Evolutionary conservation across 37 sponge, comb jelly and placozoan species (phyloP), one percentile per base, ranked within the genome.

Genomic region (Spongilla lacustris): DNA sequence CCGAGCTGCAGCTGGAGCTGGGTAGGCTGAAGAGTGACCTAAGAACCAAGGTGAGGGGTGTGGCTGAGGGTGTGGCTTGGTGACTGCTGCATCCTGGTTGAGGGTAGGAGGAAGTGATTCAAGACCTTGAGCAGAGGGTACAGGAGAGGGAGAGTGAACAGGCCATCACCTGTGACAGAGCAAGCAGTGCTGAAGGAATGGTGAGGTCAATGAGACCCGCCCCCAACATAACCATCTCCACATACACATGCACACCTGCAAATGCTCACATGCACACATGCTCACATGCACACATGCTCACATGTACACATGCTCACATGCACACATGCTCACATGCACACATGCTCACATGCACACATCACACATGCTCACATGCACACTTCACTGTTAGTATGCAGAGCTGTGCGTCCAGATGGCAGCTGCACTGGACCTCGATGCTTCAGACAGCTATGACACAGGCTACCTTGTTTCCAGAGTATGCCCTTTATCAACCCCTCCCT

Each of bases 371-470:
- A 46, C 46, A 46, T 10, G 8, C 46, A 46, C 46, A 46, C 8
- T 8, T 46, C 46, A 46, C 46, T 46, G 58, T 58, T 79, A 91
- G 92, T 91, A 87, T 74, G 80, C 30, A 24, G 89, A 92, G 36
- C 69, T 92, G 26, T 84, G 85, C 9, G 12, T 34, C 23, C 92
- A 92, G 34, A 35, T 92, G 69, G 77, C 77, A 3, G 29, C 26
- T 22, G 69, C 58, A 23, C 82, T 92, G 2, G 31, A 69, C 24
- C 26, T 88, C 66, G 85, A 81, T 6, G 19, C 27, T 32, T 13
- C 73, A 22, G 83, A 80, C 66, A 73, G 76, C 31, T 71, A 73
- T 68, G 92, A 92, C 74, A 27, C 37, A 10, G 89, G 85, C 27
- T 74, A 80, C 27, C 80, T 90, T 24, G 28, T 90, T 36, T 68